Evolutionary conservation across 1,140 invertebrate species (phyloP).

Genomic region (Panulirus ornatus): DNA sequence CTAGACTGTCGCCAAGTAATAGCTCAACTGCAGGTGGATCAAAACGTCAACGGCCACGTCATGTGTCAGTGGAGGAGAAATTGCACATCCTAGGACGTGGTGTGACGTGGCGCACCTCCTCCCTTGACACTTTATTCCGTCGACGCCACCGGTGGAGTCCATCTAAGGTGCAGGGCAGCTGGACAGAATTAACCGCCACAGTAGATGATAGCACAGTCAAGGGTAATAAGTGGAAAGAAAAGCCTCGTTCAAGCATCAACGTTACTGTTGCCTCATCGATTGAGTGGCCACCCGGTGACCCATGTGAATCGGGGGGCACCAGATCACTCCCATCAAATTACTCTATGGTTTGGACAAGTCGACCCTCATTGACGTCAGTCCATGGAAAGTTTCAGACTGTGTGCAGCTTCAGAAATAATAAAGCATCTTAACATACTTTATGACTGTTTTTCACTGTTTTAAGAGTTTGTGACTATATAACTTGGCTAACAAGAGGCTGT

Average conservation of each 20-base stretch:
- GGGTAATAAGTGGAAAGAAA: slow-evolving; percentile 8
- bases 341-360: not conserved
- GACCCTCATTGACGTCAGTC: not conserved
- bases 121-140: not conserved
- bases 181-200: not conserved
- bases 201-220: slow-evolving; percentile 1
- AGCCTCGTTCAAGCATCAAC: not conserved
- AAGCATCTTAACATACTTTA: not conserved
- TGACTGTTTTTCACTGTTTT: too few species aligned
- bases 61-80: not conserved
- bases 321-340: slow-evolving; percentile 11
- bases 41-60: not conserved
- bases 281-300: not conserved
- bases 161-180: not conserved
- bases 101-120: not conserved
- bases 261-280: not conserved
- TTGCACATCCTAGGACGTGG: not conserved
- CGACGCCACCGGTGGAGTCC: not conserved
- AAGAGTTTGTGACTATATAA: too few species aligned
- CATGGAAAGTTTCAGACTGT: slow-evolving; percentile 4
- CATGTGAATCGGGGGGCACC: not conserved
- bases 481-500: too few species aligned
- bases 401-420: not conserved
- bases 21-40: not conserved
- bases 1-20: not conserved